Base-by-base conservation (phyloP, 1,140 invertebrate genomes). In the Drosophila parvula region DNA sequence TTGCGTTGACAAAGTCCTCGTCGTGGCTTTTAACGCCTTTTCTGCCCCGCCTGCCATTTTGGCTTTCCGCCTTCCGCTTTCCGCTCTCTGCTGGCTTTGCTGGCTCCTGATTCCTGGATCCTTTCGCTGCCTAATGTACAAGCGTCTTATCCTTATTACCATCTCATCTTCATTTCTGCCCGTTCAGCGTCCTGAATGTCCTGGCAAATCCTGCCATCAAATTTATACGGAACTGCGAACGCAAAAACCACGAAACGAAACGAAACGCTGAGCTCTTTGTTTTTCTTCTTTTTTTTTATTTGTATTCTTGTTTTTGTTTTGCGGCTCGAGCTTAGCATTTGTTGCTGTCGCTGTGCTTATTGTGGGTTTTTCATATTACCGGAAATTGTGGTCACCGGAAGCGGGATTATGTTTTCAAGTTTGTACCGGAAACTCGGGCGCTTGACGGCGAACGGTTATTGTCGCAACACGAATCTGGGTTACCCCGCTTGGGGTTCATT, bases 361-460 rank as follows among this genome's bases (percentile, higher is more conserved):
- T 89, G 84, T 83, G 74, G 85, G 80, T 83, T 89, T 89, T 88
- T 88, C 79, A 88, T 89, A 84, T 78, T 80, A 81, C 83, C 83
- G 79, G 83, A 88, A 88, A 88, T 88, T 88, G 84, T 89, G 77
- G 84, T 75, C 64, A 84, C 69, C 77, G 84, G 84, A 89, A 74
- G 84, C 67, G 81, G 84, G 80, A 88, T 88, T 84, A 88, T 89
- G 84, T 89, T 88, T 88, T 88, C 78, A 88, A 89, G 80, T 84
- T 84, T 71, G 80, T 81, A 84, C 73, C 77, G 68, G 84, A 84
- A 84, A 89, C 80, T 67, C 62, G 56, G 63, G 45, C 74, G 81
- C 78, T 74, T 81, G 67, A 65, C 78, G 63, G 40, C 60, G 62
- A 56, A 41, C 60, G 58, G 71, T 41, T 69, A 50, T 62, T 68